Percentiles rank a stretch among this genome's conserved stretches.
These are phyloP conservation scores for Polia nebulosa DNA, from an alignment of 2,888 invertebrate genomes.

Conservation along the genomic window DNA sequence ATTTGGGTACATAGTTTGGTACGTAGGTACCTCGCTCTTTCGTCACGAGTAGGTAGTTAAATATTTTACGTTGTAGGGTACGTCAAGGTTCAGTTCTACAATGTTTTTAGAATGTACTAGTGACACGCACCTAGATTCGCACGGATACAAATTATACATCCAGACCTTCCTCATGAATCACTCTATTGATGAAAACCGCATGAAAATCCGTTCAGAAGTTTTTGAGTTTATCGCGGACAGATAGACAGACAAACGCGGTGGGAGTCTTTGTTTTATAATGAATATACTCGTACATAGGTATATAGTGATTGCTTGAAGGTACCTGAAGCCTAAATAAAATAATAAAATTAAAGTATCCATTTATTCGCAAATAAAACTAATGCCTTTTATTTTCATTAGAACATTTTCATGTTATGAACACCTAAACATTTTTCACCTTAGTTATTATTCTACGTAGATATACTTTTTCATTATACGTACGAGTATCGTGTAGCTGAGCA, in stretches of 20 bases:
- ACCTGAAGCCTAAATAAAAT: neutral
- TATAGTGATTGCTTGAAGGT: neutral
- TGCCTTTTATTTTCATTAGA: constrained; percentile 24
- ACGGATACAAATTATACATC: too few relatives aligned
- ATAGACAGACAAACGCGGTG: too few relatives aligned
- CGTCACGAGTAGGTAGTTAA: neutral
- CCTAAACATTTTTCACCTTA: constrained; percentile 4
- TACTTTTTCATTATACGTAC: constrained; percentile 40
- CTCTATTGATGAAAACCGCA: too few relatives aligned
- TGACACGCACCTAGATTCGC: too few relatives aligned
- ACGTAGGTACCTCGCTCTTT: constrained; percentile 10
- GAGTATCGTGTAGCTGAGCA: constrained; percentile 29
- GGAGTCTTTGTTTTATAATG: too few relatives aligned
- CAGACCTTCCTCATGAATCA: too few relatives aligned
- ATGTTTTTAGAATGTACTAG: constrained; percentile 6
- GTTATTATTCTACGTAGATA: constrained; percentile 16
- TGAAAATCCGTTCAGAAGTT: too few relatives aligned
- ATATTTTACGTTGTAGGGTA: constrained; percentile 24
- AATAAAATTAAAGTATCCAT: neutral
- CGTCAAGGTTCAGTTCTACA: neutral
- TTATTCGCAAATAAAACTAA: neutral
- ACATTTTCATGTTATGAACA: constrained; percentile 9
- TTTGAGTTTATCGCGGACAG: too few relatives aligned
- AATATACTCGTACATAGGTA: too few relatives aligned
- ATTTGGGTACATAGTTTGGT: constrained; percentile 16